Evolutionary conservation across 2,888 invertebrate genomes (phyloP).

Genomic region (Sympetrum striolatum): DNA sequence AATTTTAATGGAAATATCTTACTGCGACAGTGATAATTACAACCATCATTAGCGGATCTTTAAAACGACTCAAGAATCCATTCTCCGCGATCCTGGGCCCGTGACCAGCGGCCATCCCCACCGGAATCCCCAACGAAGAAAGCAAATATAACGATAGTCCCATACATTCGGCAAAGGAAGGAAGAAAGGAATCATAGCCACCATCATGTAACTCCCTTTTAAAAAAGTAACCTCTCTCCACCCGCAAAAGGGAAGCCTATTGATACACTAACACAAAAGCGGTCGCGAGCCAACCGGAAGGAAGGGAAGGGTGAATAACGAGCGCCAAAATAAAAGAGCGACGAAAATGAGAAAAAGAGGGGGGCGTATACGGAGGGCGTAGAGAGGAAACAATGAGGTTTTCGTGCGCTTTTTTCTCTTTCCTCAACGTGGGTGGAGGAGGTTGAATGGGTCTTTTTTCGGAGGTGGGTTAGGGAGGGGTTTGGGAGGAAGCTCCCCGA

Average conservation of each 20-base stretch:
- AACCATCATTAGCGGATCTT: too few species aligned
- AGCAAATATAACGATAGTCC: not conserved
- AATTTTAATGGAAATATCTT: too few species aligned
- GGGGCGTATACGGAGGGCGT: not conserved
- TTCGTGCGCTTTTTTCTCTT: not conserved
- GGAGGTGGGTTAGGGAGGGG: not conserved
- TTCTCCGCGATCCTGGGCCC: too few species aligned
- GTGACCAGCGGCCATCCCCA: not conserved
- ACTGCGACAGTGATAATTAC: too few species aligned
- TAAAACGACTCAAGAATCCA: too few species aligned
- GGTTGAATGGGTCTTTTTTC: too few species aligned
- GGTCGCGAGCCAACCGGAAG: conserved; percentile 26
- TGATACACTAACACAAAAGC: not conserved
- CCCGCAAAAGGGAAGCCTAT: not conserved
- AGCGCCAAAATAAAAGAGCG: conserved; percentile 36
- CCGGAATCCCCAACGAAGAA: not conserved
- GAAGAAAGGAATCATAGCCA: not conserved
- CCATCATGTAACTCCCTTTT: not conserved
- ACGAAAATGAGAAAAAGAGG: not conserved
- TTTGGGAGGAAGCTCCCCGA: not conserved
- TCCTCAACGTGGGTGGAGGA: not conserved
- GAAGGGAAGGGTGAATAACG: conserved; percentile 37
- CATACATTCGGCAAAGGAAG: not conserved
- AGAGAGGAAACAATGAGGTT: not conserved
- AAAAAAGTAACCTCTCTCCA: not conserved